These are phyloP conservation scores for Sciurus niger DNA, from an alignment of 2,113 vertebrate genomes.

Conservation along the genomic window DNA sequence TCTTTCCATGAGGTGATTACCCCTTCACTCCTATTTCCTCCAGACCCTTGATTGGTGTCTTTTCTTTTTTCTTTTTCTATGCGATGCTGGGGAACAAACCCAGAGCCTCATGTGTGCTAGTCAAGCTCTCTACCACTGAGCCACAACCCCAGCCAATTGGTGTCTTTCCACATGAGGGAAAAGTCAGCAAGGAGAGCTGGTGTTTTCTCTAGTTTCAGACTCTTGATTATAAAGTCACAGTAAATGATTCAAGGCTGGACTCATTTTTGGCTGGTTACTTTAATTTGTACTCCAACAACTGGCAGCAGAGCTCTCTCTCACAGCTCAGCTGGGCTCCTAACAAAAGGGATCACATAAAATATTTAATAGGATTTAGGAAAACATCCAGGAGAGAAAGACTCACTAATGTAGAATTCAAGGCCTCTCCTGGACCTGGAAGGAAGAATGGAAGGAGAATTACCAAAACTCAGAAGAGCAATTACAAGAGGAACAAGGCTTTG, in stretches of 20 bases:
- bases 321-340: neutral
- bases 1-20: neutral
- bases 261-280: neutral
- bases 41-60: neutral
- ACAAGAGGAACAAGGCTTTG: neutral
- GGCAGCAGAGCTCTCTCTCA: neutral
- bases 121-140: too few relatives aligned
- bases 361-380: neutral
- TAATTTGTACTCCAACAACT: neutral
- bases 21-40: too few relatives aligned
- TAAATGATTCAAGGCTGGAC: neutral
- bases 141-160: too few relatives aligned
- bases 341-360: neutral
- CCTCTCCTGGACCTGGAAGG: neutral
- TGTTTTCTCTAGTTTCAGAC: neutral
- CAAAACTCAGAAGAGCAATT: neutral
- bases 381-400: neutral
- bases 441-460: neutral
- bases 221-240: neutral
- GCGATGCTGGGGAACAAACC: too few relatives aligned
- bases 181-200: accelerated
- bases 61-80: neutral
- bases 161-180: too few relatives aligned
- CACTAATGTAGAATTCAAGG: too few relatives aligned
- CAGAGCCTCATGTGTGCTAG: too few relatives aligned